Base-by-base conservation (phyloP, 2,888 invertebrate species). In the Leptopterna dolabrata region DNA sequence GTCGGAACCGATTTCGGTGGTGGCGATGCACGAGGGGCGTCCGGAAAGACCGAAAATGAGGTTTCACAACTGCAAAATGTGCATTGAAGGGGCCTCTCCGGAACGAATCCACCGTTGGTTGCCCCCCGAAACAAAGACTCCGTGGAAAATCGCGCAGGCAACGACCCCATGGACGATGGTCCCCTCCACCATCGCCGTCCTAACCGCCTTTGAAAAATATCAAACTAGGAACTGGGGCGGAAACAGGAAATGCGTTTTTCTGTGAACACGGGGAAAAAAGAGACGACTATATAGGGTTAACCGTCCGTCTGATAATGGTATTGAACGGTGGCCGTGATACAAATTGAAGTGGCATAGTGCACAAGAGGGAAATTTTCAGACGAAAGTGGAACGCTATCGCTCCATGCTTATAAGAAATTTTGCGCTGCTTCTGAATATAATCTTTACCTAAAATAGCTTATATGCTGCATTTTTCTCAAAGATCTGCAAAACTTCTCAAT, bases 181-280 rank as follows among this genome's bases (percentile, higher is more conserved):
- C 70, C 27, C 27, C 27, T 4, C 24, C 13, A 19, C 7, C 70
- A 11, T 73, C 13, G n/a, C 27, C 24, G 27, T 73, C 73, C 73
- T 6, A 24, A 9, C 55, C 3, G 55, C 7, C 16, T 24, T 27
- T 73, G n/a, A 24, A 36, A 73, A 73, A 30, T 73, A 13, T 73
- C 73, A 73, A 36, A 11, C 73, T n/a, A 30, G 36, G 73, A 73
- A 73, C 73, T 73, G 73, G 73, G 36, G 73, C 73, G 73, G 73
- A 73, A 73, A 73, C 73, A 29, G 73, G 73, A 73, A 73, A 73
- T 73, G 73, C 73, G 29, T 73, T 73, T 36, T 73, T 36, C 73
- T n/a, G 30, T 24, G 30, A 29, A 73, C 3, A 19, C 73, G 13
- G 6, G 13, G n/a, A 16, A 29, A 30, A 73, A 73, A 11, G 7